phyloP scores from a whole-genome alignment of 2,888 invertebrate species.

The Allophyes oxyacanthae region DNA sequence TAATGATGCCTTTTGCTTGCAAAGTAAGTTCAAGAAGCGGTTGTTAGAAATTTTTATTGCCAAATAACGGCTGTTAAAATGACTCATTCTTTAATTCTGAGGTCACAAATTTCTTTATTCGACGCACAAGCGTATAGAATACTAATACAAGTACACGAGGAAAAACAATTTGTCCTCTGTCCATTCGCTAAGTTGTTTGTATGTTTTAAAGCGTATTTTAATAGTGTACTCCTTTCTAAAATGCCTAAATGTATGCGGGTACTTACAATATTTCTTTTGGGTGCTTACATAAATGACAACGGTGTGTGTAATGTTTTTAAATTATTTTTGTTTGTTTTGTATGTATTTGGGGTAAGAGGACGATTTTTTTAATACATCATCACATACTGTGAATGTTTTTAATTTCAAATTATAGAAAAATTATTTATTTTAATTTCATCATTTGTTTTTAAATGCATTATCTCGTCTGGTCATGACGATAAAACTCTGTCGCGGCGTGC shows the following conservation, averaged over 20 bases:
- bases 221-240: slow-evolving; percentile 75
- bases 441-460: too few relatives aligned
- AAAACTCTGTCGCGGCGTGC: too few relatives aligned
- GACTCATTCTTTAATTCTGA: slow-evolving; percentile 79
- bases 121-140: slow-evolving; percentile 70
- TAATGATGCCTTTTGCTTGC: slow-evolving; percentile 67
- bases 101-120: slow-evolving; percentile 79
- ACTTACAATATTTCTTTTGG: slow-evolving; percentile 46
- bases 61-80: slow-evolving; percentile 78
- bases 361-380: slow-evolving; percentile 23
- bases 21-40: slow-evolving; percentile 60
- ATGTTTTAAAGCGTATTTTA: slow-evolving; percentile 73
- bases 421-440: too few relatives aligned
- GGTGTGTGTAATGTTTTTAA: slow-evolving; percentile 26
- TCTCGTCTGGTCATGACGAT: too few relatives aligned
- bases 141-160: slow-evolving; percentile 69
- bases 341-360: slow-evolving; percentile 38
- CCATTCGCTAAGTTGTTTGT: slow-evolving; percentile 66
- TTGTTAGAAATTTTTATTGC: slow-evolving; percentile 78
- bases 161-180: slow-evolving; percentile 70
- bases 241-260: slow-evolving; percentile 61
- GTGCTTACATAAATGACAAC: slow-evolving; percentile 34
- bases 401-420: too few relatives aligned
- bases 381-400: background rate
- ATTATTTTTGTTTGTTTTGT: slow-evolving; percentile 26